Evolutionary conservation across 1,140 invertebrate species (phyloP), one percentile per base, ranked within the genome.

Genomic region (Drosophila santomea): DNA sequence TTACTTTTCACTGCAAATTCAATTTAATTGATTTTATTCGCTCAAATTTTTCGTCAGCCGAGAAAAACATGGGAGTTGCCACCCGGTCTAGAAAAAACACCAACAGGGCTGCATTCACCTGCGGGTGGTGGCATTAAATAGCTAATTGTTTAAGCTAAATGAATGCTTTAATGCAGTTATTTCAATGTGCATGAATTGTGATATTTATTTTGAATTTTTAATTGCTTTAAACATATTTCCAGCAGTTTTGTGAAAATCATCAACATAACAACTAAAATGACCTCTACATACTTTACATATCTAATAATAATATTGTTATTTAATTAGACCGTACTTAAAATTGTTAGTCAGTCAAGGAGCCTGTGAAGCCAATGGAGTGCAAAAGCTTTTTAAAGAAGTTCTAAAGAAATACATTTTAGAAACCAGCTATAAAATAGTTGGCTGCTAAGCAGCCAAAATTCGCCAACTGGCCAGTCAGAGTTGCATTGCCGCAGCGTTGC

Each of bases 1-100:
- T 64, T 8, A 7, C 3, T 23, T 51, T 45, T 58, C n/a, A 50
- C 36, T 59, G 25, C 11, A 35, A 15, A 35, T 17, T 28, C 39
- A 83, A 80, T 84, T 88, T 88, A 84, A 88, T 88, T 88, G 84
- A 88, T 88, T 88, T 88, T 89, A 74, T 71, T 75, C 58, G 41
- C 59, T 50, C 63, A 39, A 82, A 48, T 82, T 85, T 85, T 85
- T 88, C 82, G 78, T 78, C 61, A 86, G 56, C 52, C 36, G 58
- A 74, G 61, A 74, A 74, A 61, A 36, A 44, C 7, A 54, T 20
- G 3, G 15, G 43, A 7, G 72, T 50, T 74, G 72, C 72, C 72
- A 74, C 58, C 25, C 28, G 1, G 25, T 56, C 44, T n/a, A 14
- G 7, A 12, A 10, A 51, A 51, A 68, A 36, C 36, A 48, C 36